A percentile compares a stretch with the other conserved stretches of the same genome.
Evolutionary conservation across 2,797 vertebrate genomes (phyloP).

Genomic region (Sebastes melanostomus): DNA sequence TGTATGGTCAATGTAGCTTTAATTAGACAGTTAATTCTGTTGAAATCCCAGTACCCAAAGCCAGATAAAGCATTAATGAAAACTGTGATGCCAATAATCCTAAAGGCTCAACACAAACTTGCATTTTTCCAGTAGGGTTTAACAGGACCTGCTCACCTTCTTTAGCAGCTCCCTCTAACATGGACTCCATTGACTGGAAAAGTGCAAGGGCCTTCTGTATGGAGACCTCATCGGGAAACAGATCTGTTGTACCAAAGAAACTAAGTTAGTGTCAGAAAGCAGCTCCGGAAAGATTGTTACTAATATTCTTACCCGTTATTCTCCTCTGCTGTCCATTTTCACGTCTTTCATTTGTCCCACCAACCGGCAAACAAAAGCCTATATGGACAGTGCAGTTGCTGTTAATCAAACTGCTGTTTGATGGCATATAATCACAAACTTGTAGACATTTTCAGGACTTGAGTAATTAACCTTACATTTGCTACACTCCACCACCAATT

Average conservation of each 20-base stretch:
- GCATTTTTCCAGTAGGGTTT: not conserved
- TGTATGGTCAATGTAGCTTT: no score
- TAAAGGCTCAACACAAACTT: not conserved
- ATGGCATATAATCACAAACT: not conserved
- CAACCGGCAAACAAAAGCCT: constrained; percentile 18
- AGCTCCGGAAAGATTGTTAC: fast-evolving
- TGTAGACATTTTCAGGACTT: no score
- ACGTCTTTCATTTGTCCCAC: not conserved
- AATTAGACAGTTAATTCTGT: no score
- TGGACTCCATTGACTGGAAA: constrained; percentile 3
- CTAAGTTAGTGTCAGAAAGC: not conserved
- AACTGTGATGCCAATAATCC: no score
- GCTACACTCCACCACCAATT: not conserved
- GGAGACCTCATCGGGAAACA: not conserved
- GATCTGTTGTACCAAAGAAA: not conserved
- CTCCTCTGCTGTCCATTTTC: not conserved
- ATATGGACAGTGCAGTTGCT: not conserved
- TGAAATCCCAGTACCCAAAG: no score
- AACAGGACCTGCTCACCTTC: constrained; percentile 23
- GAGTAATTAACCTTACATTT: no score
- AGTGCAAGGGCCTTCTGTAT: constrained; percentile 8
- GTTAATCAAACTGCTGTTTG: not conserved
- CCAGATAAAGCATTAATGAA: not conserved
- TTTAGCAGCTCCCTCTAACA: not conserved
- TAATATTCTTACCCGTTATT: not conserved